These are phyloP conservation scores for Cheilinus undulatus DNA, from an alignment of 2,113 vertebrate genomes.

Conservation along the genomic window DNA sequence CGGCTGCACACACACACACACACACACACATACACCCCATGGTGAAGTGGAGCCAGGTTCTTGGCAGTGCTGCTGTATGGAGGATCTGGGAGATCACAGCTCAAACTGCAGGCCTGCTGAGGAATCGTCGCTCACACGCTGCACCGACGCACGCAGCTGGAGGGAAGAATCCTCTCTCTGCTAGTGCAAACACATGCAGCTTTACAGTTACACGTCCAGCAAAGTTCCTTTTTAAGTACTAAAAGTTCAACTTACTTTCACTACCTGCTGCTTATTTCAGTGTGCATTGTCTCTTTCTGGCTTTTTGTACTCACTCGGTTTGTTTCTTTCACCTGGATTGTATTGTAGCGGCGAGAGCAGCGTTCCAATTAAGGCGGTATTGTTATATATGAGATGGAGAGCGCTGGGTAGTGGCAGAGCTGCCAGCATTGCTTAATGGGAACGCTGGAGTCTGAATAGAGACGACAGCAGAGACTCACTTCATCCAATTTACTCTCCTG, in stretches of 20 bases:
- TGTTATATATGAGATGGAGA: conserved; percentile 60
- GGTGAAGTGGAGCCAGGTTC: conserved; percentile 15
- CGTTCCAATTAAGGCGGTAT: conserved; percentile 67
- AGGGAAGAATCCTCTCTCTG: conserved; percentile 8
- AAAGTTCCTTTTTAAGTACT: conserved; percentile 24
- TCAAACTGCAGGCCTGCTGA: conserved; percentile 15
- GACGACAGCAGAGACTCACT: conserved; percentile 28
- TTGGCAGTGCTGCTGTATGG: not conserved
- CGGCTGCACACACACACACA: conserved; percentile 12
- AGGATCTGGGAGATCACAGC: conserved; percentile 33
- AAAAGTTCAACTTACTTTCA: conserved; percentile 28
- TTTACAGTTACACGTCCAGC: conserved; percentile 22
- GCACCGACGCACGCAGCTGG: not conserved
- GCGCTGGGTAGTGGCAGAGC: conserved; percentile 43
- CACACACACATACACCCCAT: not conserved
- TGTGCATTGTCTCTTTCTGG: conserved; percentile 13
- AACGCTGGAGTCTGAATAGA: conserved; percentile 55
- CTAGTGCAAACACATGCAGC: not conserved
- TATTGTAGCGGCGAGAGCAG: conserved; percentile 39
- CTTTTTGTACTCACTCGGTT: conserved; percentile 18
- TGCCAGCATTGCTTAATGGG: conserved; percentile 66
- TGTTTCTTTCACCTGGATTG: conserved; percentile 38
- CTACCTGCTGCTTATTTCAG: not conserved
- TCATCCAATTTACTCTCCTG: conserved; percentile 38
- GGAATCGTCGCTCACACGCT: conserved; percentile 1